Evolutionary conservation across 2,797 vertebrate genomes (phyloP), one percentile per base, ranked within the genome.

Genomic region (Columba guinea): DNA sequence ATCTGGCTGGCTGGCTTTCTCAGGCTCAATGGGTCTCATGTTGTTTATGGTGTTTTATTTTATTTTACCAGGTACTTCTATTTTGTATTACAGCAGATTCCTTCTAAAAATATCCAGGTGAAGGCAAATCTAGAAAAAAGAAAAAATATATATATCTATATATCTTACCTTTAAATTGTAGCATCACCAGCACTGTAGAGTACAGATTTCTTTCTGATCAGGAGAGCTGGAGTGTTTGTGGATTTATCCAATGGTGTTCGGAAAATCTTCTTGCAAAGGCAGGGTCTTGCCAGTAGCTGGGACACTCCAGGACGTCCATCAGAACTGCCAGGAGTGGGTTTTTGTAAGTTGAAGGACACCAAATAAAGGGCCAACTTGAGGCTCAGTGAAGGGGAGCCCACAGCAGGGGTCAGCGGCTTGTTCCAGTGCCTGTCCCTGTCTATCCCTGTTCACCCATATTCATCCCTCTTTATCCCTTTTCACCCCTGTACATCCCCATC

Each of bases 161-260:
- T 21, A 23, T 19, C 22, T 37, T 77, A 51, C 24, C 24, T 89
- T 90, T 52, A 51, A 75, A 21, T 4, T 44, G 41, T 46, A 75
- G 20, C n/a, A 28, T 44, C 58, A 52, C 20, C 62, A 26, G 0
- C 58, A 6, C 16, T 24, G 30, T 19, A 63, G 27, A 11, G 48
- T 51, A 13, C 41, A 53, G 51, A 1, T 51, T 91, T 44, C 24
- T 20, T 84, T 59, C 24, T 5, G 0, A 0, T 73, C 26, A 10
- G 0, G 6, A 51, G 30, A n/a, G 6, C 58, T 77, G 41, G 20
- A 28, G 11, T 7, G 11, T 59, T 58, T 21, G 37, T 32, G 51
- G 12, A 4, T 58, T 90, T 74, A 37, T 28, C 48, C 49, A 67
- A 27, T 1, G 15, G 13, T 0, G 0, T 69, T 62, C 65, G 60